Conservation (phyloP, 2,888 invertebrate species). For the Drosophila neutralis region DNA sequence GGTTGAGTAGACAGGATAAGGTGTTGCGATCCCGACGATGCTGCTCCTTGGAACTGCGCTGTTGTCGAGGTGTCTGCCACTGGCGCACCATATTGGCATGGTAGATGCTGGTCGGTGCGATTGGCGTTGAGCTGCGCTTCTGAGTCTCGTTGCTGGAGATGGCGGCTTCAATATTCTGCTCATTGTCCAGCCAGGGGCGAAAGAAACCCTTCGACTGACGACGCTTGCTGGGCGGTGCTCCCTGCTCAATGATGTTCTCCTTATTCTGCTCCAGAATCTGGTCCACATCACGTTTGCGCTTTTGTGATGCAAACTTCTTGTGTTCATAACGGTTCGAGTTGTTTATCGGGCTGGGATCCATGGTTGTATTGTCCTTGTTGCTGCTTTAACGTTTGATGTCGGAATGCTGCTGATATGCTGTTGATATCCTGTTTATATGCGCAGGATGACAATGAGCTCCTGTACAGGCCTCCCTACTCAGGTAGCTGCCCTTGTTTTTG, state of each 20-base stretch:
- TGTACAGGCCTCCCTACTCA: slow-evolving; percentile 2
- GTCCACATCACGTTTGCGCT: slow-evolving; percentile 53
- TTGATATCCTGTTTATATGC: slow-evolving; percentile 68
- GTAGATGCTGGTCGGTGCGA: slow-evolving; percentile 37
- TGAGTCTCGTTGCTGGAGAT: not conserved
- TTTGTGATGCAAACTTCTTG: slow-evolving; percentile 58
- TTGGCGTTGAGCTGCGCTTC: slow-evolving; percentile 1
- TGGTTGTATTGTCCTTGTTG: slow-evolving; percentile 41
- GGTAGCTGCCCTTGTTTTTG: slow-evolving; percentile 30
- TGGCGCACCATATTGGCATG: slow-evolving; percentile 74
- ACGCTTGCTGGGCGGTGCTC: slow-evolving; percentile 40
- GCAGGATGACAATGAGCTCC: not conserved
- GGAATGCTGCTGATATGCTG: slow-evolving; percentile 47
- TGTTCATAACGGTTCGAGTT: slow-evolving; percentile 45
- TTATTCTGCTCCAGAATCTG: slow-evolving; percentile 35
- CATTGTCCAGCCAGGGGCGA: slow-evolving; percentile 65
- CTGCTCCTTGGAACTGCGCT: slow-evolving; percentile 74
- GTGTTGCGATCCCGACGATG: slow-evolving; percentile 77
- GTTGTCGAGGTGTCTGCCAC: slow-evolving; percentile 39
- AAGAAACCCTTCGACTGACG: slow-evolving; percentile 51
- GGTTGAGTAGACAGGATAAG: slow-evolving; percentile 61
- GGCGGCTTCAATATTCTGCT: slow-evolving; percentile 34
- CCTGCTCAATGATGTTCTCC: slow-evolving; percentile 19
- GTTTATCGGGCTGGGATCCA: slow-evolving; percentile 1
- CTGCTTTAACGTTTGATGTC: slow-evolving; percentile 45